Base-by-base conservation (phyloP, 2,888 invertebrate species). In the Cordylochernes scorpioides region DNA sequence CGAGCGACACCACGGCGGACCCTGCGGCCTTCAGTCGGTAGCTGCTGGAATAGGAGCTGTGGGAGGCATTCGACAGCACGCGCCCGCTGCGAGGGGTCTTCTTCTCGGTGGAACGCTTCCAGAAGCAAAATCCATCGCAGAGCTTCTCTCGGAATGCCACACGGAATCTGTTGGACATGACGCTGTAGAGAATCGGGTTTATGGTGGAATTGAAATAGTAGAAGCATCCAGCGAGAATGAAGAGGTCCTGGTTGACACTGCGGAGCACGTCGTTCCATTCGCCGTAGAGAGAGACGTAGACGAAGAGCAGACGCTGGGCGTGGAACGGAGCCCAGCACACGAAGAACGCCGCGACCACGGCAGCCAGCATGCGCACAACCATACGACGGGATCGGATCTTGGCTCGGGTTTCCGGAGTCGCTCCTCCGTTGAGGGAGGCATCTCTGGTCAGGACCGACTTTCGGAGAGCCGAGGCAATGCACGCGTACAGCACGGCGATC, bases 281-380 rank as follows among this genome's bases (percentile, higher is more conserved):
- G 7, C 44, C 42, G 24, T 48, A 43, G 2, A 36, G 28, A 2
- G 39, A 32, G n/a, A 39, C 40, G 12, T 49, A 45, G 31, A 52
- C 49, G 28, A 53, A 49, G 41, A 53, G 46, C 15, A 55, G 44
- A 22, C 55, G 39, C 43, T 55, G 55, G 17, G 51, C 48, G 39
- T 55, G 54, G 42, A 52, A 55, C 16, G 55, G 55, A 4, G 54
- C 54, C 54, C 54, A 55, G 40, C 55, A 55, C 4, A 54, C 37
- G 35, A 55, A 53, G 44, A 55, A 55, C 7, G 52, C 54, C 13
- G 52, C 50, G 12, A 54, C 54, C 5, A 55, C 54, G 17, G 53
- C 53, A 32, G 53, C 55, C 9, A 53, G 39, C 50, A 53, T 50
- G 27, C 49, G 39, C 34, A 53, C 45, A 37, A 53, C 51, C 18